phyloP scores from a whole-genome alignment of 2,797 vertebrate species.

The Gymnothorax reevesii region DNA sequence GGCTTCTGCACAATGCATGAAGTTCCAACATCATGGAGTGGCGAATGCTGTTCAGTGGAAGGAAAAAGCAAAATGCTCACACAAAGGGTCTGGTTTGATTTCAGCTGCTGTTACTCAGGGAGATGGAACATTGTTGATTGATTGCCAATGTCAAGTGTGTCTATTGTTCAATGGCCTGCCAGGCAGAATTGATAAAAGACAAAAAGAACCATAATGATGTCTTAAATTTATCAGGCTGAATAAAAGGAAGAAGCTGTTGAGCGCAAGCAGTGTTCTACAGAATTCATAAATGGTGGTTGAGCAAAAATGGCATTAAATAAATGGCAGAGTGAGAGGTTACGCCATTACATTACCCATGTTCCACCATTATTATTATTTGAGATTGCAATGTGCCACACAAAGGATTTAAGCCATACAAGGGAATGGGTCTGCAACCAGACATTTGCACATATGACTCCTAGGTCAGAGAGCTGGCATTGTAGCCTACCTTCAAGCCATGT shows the following conservation, averaged over 20 bases:
- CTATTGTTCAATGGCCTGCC: neutral
- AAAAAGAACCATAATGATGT: neutral
- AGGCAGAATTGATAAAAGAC: slow-evolving; percentile 9
- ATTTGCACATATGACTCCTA: neutral
- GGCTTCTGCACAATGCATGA: neutral
- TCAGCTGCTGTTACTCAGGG: neutral
- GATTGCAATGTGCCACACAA: neutral
- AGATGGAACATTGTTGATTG: neutral
- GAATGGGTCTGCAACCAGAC: neutral
- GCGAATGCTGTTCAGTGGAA: neutral
- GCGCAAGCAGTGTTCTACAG: neutral
- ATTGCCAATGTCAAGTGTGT: neutral
- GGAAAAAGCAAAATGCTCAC: neutral
- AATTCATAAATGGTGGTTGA: neutral
- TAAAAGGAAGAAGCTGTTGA: neutral
- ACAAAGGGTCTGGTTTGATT: neutral
- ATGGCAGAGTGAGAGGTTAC: neutral
- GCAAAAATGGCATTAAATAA: neutral
- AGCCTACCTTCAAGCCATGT: neutral
- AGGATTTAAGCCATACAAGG: neutral
- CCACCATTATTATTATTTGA: neutral
- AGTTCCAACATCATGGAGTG: neutral
- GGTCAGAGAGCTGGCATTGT: neutral
- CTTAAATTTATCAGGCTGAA: neutral
- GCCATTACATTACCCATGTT: neutral